These are phyloP conservation scores for Corynorhinus townsendii DNA, from an alignment of 2,113 vertebrate genomes.

Conservation along the genomic window DNA sequence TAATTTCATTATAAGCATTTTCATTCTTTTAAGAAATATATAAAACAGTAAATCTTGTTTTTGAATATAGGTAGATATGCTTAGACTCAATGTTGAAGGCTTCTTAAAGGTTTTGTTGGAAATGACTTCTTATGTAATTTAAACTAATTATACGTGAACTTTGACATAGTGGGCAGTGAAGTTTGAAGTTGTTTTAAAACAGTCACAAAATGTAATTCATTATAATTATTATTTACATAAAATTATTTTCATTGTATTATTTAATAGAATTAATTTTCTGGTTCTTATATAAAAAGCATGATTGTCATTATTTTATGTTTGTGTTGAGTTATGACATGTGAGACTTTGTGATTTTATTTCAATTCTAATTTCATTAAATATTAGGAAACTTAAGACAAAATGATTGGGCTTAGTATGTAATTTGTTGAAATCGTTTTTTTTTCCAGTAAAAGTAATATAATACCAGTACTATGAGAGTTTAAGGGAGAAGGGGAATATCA, in stretches of 20 bases:
- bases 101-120: constrained; percentile 52
- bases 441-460: neutral
- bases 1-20: constrained; percentile 20
- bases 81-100: constrained; percentile 53
- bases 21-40: neutral
- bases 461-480: neutral
- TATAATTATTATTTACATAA: neutral
- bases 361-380: neutral
- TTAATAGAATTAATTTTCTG: neutral
- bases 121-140: constrained; percentile 44
- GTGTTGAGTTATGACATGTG: neutral
- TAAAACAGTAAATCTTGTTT: neutral
- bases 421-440: neutral
- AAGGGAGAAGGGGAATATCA: neutral
- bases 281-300: neutral
- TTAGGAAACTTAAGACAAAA: neutral
- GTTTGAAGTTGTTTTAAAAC: constrained; percentile 38
- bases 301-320: neutral
- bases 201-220: neutral
- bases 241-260: neutral
- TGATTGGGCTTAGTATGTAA: neutral
- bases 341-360: neutral
- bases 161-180: constrained; percentile 57
- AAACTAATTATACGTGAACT: constrained; percentile 59
- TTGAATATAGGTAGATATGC: constrained; percentile 1